A percentile compares a stretch with the other conserved stretches of the same genome.
Conservation (phyloP, 2,113 vertebrate genomes). For the Pachypanchax playfairii region DNA sequence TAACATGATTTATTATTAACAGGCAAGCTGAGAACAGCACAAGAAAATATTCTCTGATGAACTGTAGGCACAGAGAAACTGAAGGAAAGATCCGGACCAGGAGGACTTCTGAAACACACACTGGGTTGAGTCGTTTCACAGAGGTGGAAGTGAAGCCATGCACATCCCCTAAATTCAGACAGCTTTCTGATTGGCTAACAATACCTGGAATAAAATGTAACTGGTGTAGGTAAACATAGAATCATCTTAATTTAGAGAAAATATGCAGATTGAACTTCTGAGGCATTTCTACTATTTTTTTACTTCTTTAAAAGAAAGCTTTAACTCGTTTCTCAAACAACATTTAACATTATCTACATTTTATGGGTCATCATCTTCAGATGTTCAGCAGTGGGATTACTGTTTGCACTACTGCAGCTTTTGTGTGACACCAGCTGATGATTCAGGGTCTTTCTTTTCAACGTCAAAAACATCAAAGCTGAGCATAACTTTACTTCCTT, state of each 20-base stretch:
- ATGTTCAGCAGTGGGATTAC: not conserved
- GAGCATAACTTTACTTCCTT: slow-evolving; percentile 46
- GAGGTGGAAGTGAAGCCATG: not conserved
- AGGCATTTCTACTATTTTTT: too few species aligned
- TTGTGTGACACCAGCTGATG: slow-evolving; percentile 39
- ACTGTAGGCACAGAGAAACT: not conserved
- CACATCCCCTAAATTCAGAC: too few species aligned
- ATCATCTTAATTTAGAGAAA: too few species aligned
- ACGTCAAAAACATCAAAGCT: slow-evolving; percentile 54
- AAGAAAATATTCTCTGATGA: slow-evolving; percentile 2
- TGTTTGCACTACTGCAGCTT: not conserved
- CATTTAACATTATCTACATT: not conserved
- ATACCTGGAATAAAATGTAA: not conserved
- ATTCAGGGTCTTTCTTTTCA: slow-evolving; percentile 31
- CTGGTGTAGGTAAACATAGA: not conserved
- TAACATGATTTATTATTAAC: slow-evolving; percentile 10
- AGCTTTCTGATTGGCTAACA: slow-evolving; percentile 1
- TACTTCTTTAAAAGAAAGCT: too few species aligned
- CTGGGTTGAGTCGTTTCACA: slow-evolving; percentile 19
- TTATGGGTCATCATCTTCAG: not conserved
- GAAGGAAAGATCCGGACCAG: slow-evolving; percentile 12
- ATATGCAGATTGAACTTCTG: too few species aligned
- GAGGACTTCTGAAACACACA: slow-evolving; percentile 16
- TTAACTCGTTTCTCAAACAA: not conserved
- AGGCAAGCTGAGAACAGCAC: slow-evolving; percentile 2